Evolutionary conservation across 2,888 invertebrate species (phyloP).

Genomic region (Heterodera filipjevi): DNA sequence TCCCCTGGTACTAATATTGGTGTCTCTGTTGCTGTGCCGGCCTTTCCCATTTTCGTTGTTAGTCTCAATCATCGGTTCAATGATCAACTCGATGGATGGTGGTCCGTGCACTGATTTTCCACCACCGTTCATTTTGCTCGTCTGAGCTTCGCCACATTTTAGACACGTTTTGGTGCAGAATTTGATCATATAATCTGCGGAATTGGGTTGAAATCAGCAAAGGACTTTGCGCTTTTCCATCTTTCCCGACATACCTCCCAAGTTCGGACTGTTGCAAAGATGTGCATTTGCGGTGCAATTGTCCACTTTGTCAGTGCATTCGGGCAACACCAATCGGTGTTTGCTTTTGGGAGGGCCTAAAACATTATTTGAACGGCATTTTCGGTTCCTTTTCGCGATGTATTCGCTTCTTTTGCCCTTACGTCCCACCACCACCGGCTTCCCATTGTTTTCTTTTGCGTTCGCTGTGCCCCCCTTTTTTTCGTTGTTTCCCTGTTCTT

Average conservation of each 20-base stretch:
- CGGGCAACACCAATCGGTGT: constrained; percentile 31
- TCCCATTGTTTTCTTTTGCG: constrained; percentile 15
- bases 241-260: background rate
- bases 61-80: constrained; percentile 13
- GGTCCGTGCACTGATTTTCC: background rate
- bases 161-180: constrained; percentile 47
- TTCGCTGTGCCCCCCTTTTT: constrained; percentile 18
- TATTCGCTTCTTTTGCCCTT: background rate
- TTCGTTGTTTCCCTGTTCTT: constrained; percentile 16
- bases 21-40: background rate
- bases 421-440: constrained; percentile 28
- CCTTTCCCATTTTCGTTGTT: background rate
- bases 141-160: constrained; percentile 34
- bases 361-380: background rate
- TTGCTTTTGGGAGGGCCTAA: constrained; percentile 22
- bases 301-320: constrained; percentile 36
- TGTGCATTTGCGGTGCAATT: constrained; percentile 41
- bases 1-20: background rate
- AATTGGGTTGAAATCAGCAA: too few species aligned
- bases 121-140: background rate
- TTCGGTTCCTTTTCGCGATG: background rate
- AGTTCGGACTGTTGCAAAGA: constrained; percentile 35
- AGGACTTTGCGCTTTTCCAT: background rate
- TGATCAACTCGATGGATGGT: constrained; percentile 12
- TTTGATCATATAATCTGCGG: constrained; percentile 42